phyloP scores from a whole-genome alignment of 1,140 invertebrate genomes.

The Tetragnatha versicolor region DNA sequence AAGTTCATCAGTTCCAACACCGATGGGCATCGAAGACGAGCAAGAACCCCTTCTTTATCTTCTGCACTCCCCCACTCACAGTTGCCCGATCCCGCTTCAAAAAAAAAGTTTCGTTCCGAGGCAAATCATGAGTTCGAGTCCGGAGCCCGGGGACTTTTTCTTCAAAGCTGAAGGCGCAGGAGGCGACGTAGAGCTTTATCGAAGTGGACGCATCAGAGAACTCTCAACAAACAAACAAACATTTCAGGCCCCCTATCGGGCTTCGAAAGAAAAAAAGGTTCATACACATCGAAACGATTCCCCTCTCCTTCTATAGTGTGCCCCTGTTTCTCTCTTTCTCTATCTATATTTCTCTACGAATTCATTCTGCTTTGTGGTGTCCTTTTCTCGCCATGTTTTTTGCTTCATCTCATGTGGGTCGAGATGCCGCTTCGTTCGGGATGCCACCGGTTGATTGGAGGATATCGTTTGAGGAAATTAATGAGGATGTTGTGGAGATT shows the following conservation, averaged over 20 bases:
- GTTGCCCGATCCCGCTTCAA: no score
- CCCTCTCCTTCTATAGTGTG: conserved; percentile 30
- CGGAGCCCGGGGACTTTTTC: background rate
- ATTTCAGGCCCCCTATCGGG: conserved; percentile 31
- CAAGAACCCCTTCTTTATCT: no score
- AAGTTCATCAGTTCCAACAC: no score
- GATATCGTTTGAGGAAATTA: background rate
- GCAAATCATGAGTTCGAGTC: background rate
- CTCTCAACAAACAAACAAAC: conserved; percentile 15
- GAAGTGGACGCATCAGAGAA: conserved; percentile 46
- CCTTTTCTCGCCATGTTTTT: conserved; percentile 33
- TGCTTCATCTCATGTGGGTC: background rate
- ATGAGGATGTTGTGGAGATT: background rate
- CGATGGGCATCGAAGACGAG: no score
- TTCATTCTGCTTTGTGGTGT: conserved; percentile 39
- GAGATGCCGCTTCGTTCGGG: background rate
- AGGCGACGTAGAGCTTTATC: conserved; percentile 40
- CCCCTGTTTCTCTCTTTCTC: conserved; percentile 7
- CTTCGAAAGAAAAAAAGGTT: conserved; percentile 48
- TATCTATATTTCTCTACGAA: background rate
- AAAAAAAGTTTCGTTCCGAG: background rate
- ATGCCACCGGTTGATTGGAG: background rate
- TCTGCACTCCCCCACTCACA: no score
- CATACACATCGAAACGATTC: conserved; percentile 54
- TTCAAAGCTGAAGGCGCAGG: conserved; percentile 7